Evolutionary conservation across 2,888 invertebrate genomes (phyloP), one percentile per base, ranked within the genome.

Genomic region (Coronaproctus castanopsis): DNA sequence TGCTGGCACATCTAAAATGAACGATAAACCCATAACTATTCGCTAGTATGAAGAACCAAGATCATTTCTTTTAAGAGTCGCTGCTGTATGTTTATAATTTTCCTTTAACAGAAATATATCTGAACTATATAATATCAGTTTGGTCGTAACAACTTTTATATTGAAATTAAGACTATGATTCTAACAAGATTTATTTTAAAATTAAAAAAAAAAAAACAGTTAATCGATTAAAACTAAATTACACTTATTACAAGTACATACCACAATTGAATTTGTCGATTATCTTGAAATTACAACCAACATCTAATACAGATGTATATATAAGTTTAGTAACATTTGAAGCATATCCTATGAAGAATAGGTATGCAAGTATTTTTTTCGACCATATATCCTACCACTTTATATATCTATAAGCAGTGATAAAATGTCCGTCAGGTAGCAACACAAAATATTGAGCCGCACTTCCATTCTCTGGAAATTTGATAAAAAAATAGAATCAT

Each of bases 391-490:
- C 24, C 59, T 55, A 59, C 55, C 55, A 55, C 52, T 59, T 50
- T 21, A 59, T 55, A 3, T 59, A 55, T 51, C 24, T 55, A 51
- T 52, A 55, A 1, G 55, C 59, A 19, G 55, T 20, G 18, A 59
- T 23, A 52, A 59, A 5, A 3, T 24, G 48, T 24, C 51, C 3
- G 3, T 55, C 59, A 55, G 3, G 55, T 19, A 20, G 59, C 36
- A 1, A 59, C 10, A 18, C 51, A 24, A 3, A 55, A 59, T 18
- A 36, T 24, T 56, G 55, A 55, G 1, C 59, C 59, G 21, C 55
- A 59, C 51, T 55, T 55, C 59, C 59, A 59, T 52, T 52, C 50
- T 24, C 59, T 59, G 19, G 8, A 36, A 58, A 23, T n/a, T n/a
- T n/a, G n/a, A n/a, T n/a, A n/a, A n/a, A n/a, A n/a, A n/a, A n/a